phyloP scores from a whole-genome alignment of 2,797 vertebrate genomes.

The Clarias laeviceps region DNA sequence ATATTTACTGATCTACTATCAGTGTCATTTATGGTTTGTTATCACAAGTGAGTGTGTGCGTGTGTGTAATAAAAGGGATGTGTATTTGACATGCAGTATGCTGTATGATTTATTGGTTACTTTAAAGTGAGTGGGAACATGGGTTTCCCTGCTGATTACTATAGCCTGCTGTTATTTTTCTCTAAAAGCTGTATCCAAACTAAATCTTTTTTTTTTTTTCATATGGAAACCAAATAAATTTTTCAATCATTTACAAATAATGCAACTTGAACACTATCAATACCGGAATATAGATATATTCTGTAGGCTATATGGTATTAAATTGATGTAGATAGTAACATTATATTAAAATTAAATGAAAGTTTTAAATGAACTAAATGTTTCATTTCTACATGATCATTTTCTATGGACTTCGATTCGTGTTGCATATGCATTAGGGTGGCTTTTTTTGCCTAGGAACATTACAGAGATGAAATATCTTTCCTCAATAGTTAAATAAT shows the following conservation, averaged over 20 bases:
- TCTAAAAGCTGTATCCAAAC: background rate
- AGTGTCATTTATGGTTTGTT: slow-evolving; percentile 60
- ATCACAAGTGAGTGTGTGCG: slow-evolving; percentile 2
- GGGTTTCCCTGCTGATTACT: background rate
- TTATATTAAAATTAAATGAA: background rate
- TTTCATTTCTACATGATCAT: background rate
- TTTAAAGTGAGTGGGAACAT: background rate
- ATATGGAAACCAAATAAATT: background rate
- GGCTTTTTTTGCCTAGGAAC: background rate
- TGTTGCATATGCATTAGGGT: background rate
- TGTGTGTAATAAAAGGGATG: slow-evolving; percentile 10
- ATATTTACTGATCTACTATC: slow-evolving; percentile 51
- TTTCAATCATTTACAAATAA: background rate
- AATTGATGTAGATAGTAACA: background rate
- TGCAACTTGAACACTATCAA: background rate
- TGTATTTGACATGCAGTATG: background rate
- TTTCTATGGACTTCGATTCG: background rate
- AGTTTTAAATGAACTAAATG: background rate
- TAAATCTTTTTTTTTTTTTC: background rate
- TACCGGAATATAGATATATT: background rate
- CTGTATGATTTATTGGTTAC: background rate
- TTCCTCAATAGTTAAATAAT: background rate
- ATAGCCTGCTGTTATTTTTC: background rate
- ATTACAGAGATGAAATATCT: background rate
- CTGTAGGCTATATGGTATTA: background rate